Base-by-base conservation (phyloP, 2,797 vertebrate species). In the Sebastes minor region DNA sequence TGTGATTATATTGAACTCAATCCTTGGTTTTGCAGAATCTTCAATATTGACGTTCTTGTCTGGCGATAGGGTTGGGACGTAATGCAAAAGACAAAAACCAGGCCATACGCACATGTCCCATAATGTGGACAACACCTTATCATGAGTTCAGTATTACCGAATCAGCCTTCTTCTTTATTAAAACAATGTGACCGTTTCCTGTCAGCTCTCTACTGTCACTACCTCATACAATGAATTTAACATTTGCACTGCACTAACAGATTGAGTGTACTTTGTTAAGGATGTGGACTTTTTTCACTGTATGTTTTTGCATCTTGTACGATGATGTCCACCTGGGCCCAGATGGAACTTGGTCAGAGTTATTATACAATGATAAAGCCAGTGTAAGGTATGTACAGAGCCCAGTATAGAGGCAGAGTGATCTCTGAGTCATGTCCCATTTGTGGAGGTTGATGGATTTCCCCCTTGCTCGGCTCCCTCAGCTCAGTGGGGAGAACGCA, bases 401-500 rank as follows among this genome's bases (percentile, higher is more conserved):
- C 85, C 80, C 76, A 35, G 84, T 87, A 88, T 53, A 91, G 88
- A 92, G 85, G 92, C 87, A 86, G 83, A 85, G 81, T 90, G 93
- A 94, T 94, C 92, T 89, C 91, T 88, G 89, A 93, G 88, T 94
- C 92, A 92, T 92, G 94, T 94, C 93, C 91, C 88, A 90, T 94
- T 94, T 93, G 91, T 92, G 85, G 92, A 84, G 88, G 71, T 85
- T 96, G 95, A 96, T 96, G 92, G 95, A 96, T 96, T 95, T 95
- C 91, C 92, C 87, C 86, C 88, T 90, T 89, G 92, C 94, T 94
- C 90, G 86, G 91, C 92, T 94, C 92, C 89, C 92, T 88, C 83
- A 88, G 92, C 94, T 94, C 94, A 93, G 94, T 91, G 90, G 94
- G 93, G 92, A 94, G 90, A 94, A 91, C 85, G 92, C 92, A 89